Base-by-base conservation (phyloP, 2,888 invertebrate species). In the Luperina testacea region DNA sequence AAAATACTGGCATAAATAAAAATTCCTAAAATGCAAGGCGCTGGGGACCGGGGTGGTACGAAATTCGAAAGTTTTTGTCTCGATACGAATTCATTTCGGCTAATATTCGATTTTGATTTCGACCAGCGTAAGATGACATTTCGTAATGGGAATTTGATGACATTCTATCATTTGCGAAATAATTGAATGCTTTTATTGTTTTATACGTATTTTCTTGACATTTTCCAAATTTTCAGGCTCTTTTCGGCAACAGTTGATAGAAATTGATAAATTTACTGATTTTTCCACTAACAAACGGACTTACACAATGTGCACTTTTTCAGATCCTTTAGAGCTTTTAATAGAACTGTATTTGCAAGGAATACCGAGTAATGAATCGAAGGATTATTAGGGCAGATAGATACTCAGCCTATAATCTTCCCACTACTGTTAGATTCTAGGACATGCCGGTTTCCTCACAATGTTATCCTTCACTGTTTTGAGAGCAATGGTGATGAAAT, bases 1-100 rank as follows among this genome's bases (percentile, higher is more conserved):
- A 92, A 94, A 94, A 95, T 93, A 91, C 90, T 93, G 90, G 92
- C 92, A 93, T 91, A 92, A 94, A 94, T 91, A 91, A 91, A 91
- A 92, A 93, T 89, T 91, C 92, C 90, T 91, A 92, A 95, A 94
- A 94, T 89, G 89, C 90, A 82, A 88, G 90, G 88, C 92, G 90
- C 94, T 86, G 77, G 90, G 93, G 94, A 93, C 90, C 83, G 82
- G 90, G 87, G 89, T 85, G 84, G 78, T 88, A 90, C 86, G 82
- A 91, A 92, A 90, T 91, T 91, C 78, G 79, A 88, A 88, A 88
- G 85, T 87, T 88, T 90, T 92, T 90, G 88, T 92, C 87, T 89
- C 90, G 89, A 92, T 87, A 90, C 89, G 90, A 91, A 93, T 88
- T 90, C 91, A 88, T 91, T 93, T 92, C 88, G 91, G 94, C 94